These are phyloP conservation scores for human DNA, from an alignment of 2,113 vertebrate genomes.

Conservation along the genomic window GRCh38 chr12:103888001-103888500, in stretches of 20 bases:
- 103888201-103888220: neutral
- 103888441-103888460: neutral
- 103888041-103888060: neutral
- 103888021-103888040: neutral
- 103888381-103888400: neutral
- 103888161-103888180: neutral
- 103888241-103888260: neutral
- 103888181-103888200: neutral
- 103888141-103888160: neutral
- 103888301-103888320: neutral
- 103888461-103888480: neutral
- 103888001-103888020: neutral
- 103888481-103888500: neutral
- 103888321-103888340: neutral
- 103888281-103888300: neutral
- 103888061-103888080: neutral
- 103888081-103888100: neutral
- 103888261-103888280: neutral
- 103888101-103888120: neutral
- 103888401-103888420: neutral
- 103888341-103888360: neutral
- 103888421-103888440: neutral
- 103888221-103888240: neutral
- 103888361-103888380: neutral
- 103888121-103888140: neutral